Conservation (phyloP, 1,140 invertebrate genomes). For the Cherax quadricarinatus region DNA sequence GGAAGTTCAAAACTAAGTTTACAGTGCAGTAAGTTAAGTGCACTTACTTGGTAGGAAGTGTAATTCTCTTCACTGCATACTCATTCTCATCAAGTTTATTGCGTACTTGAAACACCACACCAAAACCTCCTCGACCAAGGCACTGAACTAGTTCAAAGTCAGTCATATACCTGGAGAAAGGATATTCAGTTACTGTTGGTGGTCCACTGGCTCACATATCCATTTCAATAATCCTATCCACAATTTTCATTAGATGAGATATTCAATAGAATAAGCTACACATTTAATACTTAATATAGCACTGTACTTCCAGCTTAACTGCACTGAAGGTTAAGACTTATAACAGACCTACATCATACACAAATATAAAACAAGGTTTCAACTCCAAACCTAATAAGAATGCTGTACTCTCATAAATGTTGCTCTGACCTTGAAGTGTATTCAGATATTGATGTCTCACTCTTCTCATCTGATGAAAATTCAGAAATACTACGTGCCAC, state of each 20-base stretch:
- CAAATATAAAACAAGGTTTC: too few species aligned
- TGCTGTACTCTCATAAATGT: neutral
- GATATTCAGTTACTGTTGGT: neutral
- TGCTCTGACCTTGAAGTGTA: constrained; percentile 28
- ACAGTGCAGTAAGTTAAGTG: neutral
- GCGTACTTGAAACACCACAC: constrained; percentile 95
- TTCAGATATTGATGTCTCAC: neutral
- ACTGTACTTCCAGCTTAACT: too few species aligned
- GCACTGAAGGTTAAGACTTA: too few species aligned
- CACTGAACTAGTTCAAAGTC: constrained; percentile 92
- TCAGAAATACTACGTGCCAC: neutral
- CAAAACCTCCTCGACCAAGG: constrained; percentile 96
- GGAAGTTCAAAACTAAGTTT: too few species aligned
- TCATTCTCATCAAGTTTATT: constrained; percentile 96
- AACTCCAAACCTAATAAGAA: too few species aligned
- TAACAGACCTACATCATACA: too few species aligned
- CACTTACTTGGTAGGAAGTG: constrained; percentile 87
- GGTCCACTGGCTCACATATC: too few species aligned
- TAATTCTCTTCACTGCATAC: constrained; percentile 97
- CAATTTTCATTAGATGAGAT: too few species aligned
- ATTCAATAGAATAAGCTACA: too few species aligned
- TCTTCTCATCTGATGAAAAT: neutral
- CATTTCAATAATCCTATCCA: neutral
- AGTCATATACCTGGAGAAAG: constrained; percentile 84
- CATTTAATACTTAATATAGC: too few species aligned